These are phyloP conservation scores for Datnioides undecimradiatus DNA, from an alignment of 2,113 vertebrate species.

Conservation along the genomic window DNA sequence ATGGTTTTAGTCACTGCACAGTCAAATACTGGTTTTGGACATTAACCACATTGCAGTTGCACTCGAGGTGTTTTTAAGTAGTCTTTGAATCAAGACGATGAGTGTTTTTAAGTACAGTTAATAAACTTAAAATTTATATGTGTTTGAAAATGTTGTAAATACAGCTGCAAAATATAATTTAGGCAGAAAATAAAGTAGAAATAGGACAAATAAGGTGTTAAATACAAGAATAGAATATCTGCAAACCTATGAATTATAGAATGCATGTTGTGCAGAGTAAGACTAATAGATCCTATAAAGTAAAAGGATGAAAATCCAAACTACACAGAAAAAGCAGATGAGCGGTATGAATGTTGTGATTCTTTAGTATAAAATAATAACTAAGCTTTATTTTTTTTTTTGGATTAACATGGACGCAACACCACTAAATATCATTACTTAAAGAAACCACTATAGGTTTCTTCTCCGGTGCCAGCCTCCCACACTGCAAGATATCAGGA, in stretches of 20 bases:
- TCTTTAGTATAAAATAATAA: neutral
- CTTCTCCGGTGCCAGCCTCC: neutral
- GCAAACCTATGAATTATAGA: neutral
- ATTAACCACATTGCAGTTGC: constrained; percentile 9
- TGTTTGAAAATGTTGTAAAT: neutral
- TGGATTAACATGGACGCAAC: too few species aligned
- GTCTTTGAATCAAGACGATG: neutral
- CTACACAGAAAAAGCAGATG: neutral
- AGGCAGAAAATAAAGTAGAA: neutral
- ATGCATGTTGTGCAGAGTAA: neutral
- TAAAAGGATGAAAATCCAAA: neutral
- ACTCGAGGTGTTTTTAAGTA: constrained; percentile 19
- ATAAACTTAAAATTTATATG: neutral
- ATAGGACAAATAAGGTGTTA: neutral
- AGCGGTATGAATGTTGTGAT: neutral
- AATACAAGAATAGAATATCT: neutral
- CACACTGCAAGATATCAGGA: neutral
- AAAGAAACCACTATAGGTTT: neutral
- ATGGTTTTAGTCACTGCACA: constrained; percentile 15
- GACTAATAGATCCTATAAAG: neutral
- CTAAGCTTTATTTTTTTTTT: neutral
- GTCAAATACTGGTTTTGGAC: constrained; percentile 26
- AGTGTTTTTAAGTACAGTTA: neutral
- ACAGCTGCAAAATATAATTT: neutral
- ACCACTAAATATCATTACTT: too few species aligned